Percentiles rank a stretch among this genome's conserved stretches.
These are phyloP conservation scores for Linurgus olivaceus DNA, from an alignment of 2,797 vertebrate species.

Conservation along the genomic window DNA sequence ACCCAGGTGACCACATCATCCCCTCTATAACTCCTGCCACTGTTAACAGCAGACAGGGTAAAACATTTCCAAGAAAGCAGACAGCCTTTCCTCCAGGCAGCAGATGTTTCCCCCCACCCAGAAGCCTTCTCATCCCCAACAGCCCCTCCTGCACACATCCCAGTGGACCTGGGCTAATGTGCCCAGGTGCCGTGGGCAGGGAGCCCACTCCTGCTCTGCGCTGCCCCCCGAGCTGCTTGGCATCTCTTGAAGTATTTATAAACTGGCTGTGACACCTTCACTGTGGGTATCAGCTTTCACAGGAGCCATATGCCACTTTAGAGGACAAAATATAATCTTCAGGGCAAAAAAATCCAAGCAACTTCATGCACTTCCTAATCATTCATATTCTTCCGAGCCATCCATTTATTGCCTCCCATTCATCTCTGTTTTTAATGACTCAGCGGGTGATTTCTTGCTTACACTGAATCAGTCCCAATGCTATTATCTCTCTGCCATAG, in stretches of 20 bases:
- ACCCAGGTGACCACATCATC: background rate
- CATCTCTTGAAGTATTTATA: background rate
- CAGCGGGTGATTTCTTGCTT: slow-evolving; percentile 47
- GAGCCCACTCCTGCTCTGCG: background rate
- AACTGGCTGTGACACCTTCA: background rate
- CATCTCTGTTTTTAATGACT: slow-evolving; percentile 45
- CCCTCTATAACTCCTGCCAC: background rate
- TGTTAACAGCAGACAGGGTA: background rate
- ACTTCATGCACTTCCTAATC: background rate
- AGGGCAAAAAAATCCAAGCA: background rate
- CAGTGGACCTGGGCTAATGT: background rate
- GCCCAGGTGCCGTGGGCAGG: background rate
- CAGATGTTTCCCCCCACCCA: background rate
- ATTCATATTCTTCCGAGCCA: slow-evolving; percentile 11
- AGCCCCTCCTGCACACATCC: background rate
- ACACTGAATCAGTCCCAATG: background rate
- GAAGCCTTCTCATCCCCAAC: background rate
- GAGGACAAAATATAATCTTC: background rate
- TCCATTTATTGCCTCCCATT: slow-evolving; percentile 23
- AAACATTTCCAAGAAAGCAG: background rate
- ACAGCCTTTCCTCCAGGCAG: background rate
- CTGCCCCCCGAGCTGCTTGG: background rate
- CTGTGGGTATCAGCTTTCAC: background rate
- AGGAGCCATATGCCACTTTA: slow-evolving; percentile 11
- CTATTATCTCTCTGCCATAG: slow-evolving; percentile 9